Evolutionary conservation across 2,888 invertebrate species (phyloP), one percentile per base, ranked within the genome.

Genomic region (Rutpela maculata): DNA sequence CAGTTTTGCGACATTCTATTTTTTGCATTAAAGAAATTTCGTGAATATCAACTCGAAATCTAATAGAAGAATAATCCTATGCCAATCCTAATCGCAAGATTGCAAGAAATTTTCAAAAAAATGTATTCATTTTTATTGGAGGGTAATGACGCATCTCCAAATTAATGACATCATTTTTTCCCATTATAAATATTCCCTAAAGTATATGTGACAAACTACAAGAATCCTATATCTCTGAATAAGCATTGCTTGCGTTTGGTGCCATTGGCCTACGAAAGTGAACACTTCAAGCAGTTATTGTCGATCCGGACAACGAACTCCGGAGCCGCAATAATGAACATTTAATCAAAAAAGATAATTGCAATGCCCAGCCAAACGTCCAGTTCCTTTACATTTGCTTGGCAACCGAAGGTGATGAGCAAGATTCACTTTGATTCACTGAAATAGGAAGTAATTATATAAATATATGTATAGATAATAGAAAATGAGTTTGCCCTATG

Each of bases 251-350:
- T 63, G 17, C 18, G 22, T 72, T 55, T 43, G 63, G 63, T 72
- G 72, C 72, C 78, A 75, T 75, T 83, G 84, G 83, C 81, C 82
- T 82, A 84, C 82, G 85, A 85, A 84, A 84, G 85, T 82, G 84
- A 84, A 83, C 81, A 80, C 56, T 59, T 38, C 71, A 26, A 70
- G 70, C 70, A 60, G 70, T 70, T 67, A 72, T 63, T 63, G 63
- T 63, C 72, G 72, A 72, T 72, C 62, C 72, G 72, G 72, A 72
- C 62, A 72, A 72, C 62, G 72, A 72, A 72, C 70, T 72, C 50
- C 62, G 55, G 18, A 43, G 60, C 31, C 55, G 63, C 50, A 55
- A 59, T 72, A 59, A 72, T 43, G 72, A 72, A 63, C 62, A 63
- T 72, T 72, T 72, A 63, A 72, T 63, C 62, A 22, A 72, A 72